Conservation (phyloP, 1,140 invertebrate species). For the Drosophila tsacasi region DNA sequence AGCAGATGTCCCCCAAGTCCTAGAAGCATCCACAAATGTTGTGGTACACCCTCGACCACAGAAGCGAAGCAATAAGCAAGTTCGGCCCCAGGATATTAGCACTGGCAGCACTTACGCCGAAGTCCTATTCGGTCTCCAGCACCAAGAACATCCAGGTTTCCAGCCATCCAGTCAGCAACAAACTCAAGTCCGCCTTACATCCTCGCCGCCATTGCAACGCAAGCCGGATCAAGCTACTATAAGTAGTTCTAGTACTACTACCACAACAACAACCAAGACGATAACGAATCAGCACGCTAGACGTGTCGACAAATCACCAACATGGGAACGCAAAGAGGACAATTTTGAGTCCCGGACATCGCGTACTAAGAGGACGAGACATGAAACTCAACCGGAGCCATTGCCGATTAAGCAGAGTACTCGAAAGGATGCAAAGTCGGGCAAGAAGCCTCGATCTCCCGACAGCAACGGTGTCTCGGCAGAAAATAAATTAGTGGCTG, state of each 20-base stretch:
- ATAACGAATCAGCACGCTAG: constrained; percentile 46
- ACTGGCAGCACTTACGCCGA: constrained; percentile 80
- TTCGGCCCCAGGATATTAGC: constrained; percentile 59
- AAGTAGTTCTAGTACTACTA: constrained; percentile 40
- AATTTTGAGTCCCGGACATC: constrained; percentile 54
- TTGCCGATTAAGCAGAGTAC: constrained; percentile 66
- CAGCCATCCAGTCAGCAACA: constrained; percentile 87
- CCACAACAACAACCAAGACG: constrained; percentile 38
- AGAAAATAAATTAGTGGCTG: constrained; percentile 19
- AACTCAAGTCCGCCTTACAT: constrained; percentile 80
- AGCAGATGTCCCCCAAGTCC: constrained; percentile 11
- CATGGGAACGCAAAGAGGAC: constrained; percentile 70
- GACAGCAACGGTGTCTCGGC: constrained; percentile 43
- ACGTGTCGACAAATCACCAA: constrained; percentile 70
- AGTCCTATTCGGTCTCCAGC: constrained; percentile 79
- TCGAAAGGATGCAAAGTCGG: constrained; percentile 55
- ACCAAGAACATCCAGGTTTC: constrained; percentile 73
- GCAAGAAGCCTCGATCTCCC: constrained; percentile 56
- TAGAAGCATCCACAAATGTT: constrained; percentile 16
- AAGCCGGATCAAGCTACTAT: constrained; percentile 45
- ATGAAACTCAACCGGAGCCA: constrained; percentile 65
- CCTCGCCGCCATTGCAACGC: constrained; percentile 51
- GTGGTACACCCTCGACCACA: constrained; percentile 56
- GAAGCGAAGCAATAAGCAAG: constrained; percentile 30
- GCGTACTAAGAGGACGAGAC: constrained; percentile 55